A percentile compares a stretch with the other conserved stretches of the same genome.
Conservation (phyloP, 2,113 vertebrate genomes). For the Eudyptes chrysolophus region DNA sequence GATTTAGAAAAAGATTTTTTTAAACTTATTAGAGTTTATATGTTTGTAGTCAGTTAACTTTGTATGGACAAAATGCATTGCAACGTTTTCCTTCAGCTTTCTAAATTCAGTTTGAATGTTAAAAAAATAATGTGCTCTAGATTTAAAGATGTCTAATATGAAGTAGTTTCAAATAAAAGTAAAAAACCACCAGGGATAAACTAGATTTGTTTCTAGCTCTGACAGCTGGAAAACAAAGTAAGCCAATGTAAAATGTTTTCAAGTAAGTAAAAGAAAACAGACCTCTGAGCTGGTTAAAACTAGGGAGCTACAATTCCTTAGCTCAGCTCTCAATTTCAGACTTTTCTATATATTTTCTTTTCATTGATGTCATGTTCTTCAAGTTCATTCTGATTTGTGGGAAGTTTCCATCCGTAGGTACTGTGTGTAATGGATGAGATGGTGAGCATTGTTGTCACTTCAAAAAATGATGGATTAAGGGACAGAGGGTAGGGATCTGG, state of each 20-base stretch:
- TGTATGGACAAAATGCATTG: neutral
- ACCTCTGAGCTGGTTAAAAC: slow-evolving; percentile 11
- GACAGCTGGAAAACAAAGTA: slow-evolving; percentile 47
- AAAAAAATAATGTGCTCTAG: slow-evolving; percentile 29
- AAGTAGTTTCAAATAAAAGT: slow-evolving; percentile 62
- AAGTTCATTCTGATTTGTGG: slow-evolving; percentile 19
- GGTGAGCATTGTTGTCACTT: slow-evolving; percentile 8
- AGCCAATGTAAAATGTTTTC: slow-evolving; percentile 5
- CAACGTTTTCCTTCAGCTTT: slow-evolving; percentile 53
- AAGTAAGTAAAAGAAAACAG: slow-evolving; percentile 43
- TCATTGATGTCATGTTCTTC: slow-evolving; percentile 24
- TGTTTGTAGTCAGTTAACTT: slow-evolving; percentile 14
- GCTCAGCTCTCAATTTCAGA: slow-evolving; percentile 3
- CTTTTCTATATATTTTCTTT: slow-evolving; percentile 41
- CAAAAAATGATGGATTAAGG: slow-evolving; percentile 33
- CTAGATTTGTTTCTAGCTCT: slow-evolving; percentile 46
- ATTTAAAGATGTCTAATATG: slow-evolving; percentile 59
- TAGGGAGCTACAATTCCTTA: neutral
- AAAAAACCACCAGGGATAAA: slow-evolving; percentile 10
- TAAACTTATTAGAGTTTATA: neutral
- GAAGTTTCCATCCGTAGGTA: neutral
- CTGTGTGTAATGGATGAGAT: slow-evolving; percentile 25
- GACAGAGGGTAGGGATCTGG: neutral
- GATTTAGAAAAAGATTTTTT: slow-evolving; percentile 12
- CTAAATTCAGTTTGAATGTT: slow-evolving; percentile 55